Evolutionary conservation across 2,113 vertebrate genomes (phyloP), one percentile per base, ranked within the genome.

Genomic region (Odontophorus gujanensis): DNA sequence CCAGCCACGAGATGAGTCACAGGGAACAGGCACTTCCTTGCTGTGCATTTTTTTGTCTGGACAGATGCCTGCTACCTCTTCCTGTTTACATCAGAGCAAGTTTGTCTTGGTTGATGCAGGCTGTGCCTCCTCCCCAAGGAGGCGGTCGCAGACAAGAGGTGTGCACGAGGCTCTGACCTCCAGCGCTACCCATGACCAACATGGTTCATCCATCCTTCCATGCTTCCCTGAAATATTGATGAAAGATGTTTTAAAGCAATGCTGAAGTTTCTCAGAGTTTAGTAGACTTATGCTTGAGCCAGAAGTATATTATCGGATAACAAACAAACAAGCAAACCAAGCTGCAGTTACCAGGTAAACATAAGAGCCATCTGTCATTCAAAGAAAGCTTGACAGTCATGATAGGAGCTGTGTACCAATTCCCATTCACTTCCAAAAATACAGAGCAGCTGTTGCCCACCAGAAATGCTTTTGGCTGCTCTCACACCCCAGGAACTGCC

Each of bases 61-160:
- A 18, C 38, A 10, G 21, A 17, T 68, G 18, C 25, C n/a, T 74
- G 61, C 67, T 63, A 36, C 42, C 26, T 11, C 36, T 75, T 43
- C 26, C 24, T 45, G 32, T 63, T 79, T 18, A 50, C 45, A 30
- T 48, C 26, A 2, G 36, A 32, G 16, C 14, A 4, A 69, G 13
- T 38, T 32, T 8, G 48, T 45, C 36, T 58, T 26, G 15, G 45
- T 63, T 0, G 3, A 16, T 8, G 75, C 57, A 24, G 8, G 10
- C 28, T 1, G 11, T 51, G 62, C 55, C 30, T n/a, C 14, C 25
- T 63, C n/a, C 28, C 3, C 1, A 50, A 32, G 0, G 5, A 40
- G 14, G 53, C 24, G 18, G 25, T 55, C 6, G n/a, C 53, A 21
- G 48, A 62, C 1, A 0, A 0, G 14, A n/a, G 26, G 28, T 0